Evolutionary conservation across 2,113 vertebrate genomes (phyloP).

Genomic region (Trachemys scripta): DNA sequence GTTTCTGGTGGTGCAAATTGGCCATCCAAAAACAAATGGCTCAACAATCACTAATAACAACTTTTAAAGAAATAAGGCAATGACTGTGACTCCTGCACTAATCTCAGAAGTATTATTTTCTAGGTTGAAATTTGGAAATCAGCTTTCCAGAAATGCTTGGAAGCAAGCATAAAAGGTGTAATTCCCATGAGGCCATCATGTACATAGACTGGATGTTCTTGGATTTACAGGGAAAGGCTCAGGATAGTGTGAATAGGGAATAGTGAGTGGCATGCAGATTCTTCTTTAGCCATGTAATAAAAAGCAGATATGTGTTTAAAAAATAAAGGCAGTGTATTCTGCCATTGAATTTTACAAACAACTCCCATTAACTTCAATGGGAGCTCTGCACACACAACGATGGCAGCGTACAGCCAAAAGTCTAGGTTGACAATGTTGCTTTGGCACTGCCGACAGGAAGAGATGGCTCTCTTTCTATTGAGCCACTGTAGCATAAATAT

Average conservation of each 20-base stretch:
- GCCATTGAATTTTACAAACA: not conserved
- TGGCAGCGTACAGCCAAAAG: fast-evolving
- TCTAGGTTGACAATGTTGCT: not conserved
- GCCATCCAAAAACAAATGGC: not conserved
- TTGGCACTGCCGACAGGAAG: not conserved
- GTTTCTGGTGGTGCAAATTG: not conserved
- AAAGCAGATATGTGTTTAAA: slow-evolving; percentile 36
- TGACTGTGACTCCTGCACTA: not conserved
- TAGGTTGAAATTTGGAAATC: not conserved
- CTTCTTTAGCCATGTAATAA: not conserved
- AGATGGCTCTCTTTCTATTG: not conserved
- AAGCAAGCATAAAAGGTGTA: not conserved
- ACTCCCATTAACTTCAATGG: not conserved
- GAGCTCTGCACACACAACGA: fast-evolving
- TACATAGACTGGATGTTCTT: not conserved
- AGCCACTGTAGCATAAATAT: not conserved
- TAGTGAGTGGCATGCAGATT: not conserved
- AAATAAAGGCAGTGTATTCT: not conserved
- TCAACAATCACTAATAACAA: not conserved
- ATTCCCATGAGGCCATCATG: not conserved
- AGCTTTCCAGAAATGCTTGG: not conserved
- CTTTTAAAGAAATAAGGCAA: not conserved
- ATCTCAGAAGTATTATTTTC: not conserved
- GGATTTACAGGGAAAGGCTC: not conserved
- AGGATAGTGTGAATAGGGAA: not conserved